Base-by-base conservation (phyloP, 2,888 invertebrate species). In the Carabus problematicus region DNA sequence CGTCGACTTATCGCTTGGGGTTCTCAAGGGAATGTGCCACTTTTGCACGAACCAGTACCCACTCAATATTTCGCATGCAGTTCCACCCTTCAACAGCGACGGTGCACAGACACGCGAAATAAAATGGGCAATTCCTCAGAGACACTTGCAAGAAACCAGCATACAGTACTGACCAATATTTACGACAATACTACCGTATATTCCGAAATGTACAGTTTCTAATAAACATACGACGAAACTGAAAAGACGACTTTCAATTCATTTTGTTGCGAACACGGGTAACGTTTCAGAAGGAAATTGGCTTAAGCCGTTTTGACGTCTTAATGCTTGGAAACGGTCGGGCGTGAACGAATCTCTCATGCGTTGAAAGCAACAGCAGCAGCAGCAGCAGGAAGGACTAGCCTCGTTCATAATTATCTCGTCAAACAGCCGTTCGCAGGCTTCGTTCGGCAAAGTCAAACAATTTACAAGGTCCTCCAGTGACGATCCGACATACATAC, bases 221-320 rank as follows among this genome's bases (percentile, higher is more conserved):
- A n/a, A n/a, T n/a, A n/a, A n/a, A n/a, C n/a, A n/a, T n/a, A n/a
- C n/a, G 29, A 29, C 6, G 29, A 29, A 29, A 29, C 2, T 6
- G 2, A 6, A 29, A 3, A 14, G 18, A 59, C 16, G n/a, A 58
- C 58, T 58, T 39, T 66, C 43, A 67, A 59, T 67, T 67, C 67
- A 67, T 67, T 66, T 67, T 49, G 49, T 59, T 52, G 42, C 40
- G 67, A 59, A 67, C 64, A 64, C 41, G 67, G 12, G 67, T 67
- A 59, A 67, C 60, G 67, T 67, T 67, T 67, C 59, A 67, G 49
- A 67, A 47, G 39, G 42, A 67, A 67, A 67, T 67, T 67, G 67
- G 52, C 67, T 67, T 59, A 67, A 67, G 59, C 67, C 67, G 42
- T 60, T 67, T 59, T 67, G 67, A 67, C 67, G 59, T 67, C 60